Evolutionary conservation across 1,140 invertebrate species (phyloP), one percentile per base, ranked within the genome.

Genomic region (Stenopsyche tienmushanensis): DNA sequence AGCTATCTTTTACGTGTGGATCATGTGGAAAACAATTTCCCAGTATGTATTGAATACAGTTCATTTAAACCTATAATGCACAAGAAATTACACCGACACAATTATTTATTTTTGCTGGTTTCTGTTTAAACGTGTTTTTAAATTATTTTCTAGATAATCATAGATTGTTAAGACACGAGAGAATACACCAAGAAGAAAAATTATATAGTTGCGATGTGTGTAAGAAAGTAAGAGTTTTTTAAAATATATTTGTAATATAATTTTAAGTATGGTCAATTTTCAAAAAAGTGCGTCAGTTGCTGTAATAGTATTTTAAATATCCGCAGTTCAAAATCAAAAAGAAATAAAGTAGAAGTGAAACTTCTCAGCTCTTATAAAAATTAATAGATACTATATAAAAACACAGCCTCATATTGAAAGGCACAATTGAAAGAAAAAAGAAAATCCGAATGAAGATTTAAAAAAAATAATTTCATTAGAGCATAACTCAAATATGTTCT

Each of bases 121-220:
- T n/a, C n/a, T n/a, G n/a, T n/a, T n/a, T n/a, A n/a, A n/a, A 7
- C 24, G 2, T 52, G 15, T 25, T 2, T 23, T 39, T n/a, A 17
- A 24, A 15, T 26, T 20, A 58, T 60, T 47, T 47, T 15, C 1
- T 25, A 29, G 74, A 81, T 67, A 73, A 77, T 42, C 74, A 75
- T 29, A 81, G 81, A 57, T 72, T 81, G 3, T 79, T 77, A 54
- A 73, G 80, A 2, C 81, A 83, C 70, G 62, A 79, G 54, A 78
- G 77, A 57, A 82, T 79, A 10, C 80, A 83, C 66, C 65, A 77
- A 9, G 72, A 73, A 25, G 65, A 64, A 26, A 69, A 72, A 66
- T 54, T 81, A 0, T 80, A 80, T 69, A 74, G 78, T 29, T 84
- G 83, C 65, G 73, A 77, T 68, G 72, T 78, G 54, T 84, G 82